These are phyloP conservation scores for Seriola quinqueradiata DNA, from an alignment of 2,113 vertebrate species.

Conservation along the genomic window DNA sequence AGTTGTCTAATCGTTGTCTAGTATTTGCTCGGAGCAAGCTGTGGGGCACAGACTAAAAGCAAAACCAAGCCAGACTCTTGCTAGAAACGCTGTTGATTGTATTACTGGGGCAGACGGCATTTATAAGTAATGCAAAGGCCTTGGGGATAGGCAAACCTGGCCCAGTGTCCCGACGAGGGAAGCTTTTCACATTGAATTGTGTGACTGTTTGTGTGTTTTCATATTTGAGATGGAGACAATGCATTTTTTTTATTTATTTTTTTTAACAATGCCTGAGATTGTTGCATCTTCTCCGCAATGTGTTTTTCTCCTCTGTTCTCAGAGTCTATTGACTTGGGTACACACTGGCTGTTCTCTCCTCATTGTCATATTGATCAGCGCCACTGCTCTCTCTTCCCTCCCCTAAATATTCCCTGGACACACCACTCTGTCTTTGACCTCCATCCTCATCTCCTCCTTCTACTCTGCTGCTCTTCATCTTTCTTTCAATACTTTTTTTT, in stretches of 20 bases:
- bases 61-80: constrained; percentile 43
- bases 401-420: constrained; percentile 57
- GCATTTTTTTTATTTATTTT: neutral
- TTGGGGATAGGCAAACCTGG: constrained; percentile 46
- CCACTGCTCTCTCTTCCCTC: constrained; percentile 7
- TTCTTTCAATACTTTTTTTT: constrained; percentile 28
- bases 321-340: constrained; percentile 38
- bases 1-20: constrained; percentile 50
- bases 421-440: constrained; percentile 58
- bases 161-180: constrained; percentile 14
- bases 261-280: constrained; percentile 10
- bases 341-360: constrained; percentile 29
- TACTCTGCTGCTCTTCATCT: constrained; percentile 39
- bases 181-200: constrained; percentile 1
- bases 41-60: constrained; percentile 51
- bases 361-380: constrained; percentile 64
- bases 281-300: constrained; percentile 17
- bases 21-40: constrained; percentile 57
- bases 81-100: constrained; percentile 55
- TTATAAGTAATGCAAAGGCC: constrained; percentile 57
- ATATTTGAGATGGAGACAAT: constrained; percentile 18
- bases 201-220: neutral
- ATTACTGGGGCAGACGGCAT: constrained; percentile 46
- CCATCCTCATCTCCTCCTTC: constrained; percentile 28
- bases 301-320: constrained; percentile 41